phyloP scores from a whole-genome alignment of 2,797 vertebrate genomes.

The Macrochelys suwanniensis region DNA sequence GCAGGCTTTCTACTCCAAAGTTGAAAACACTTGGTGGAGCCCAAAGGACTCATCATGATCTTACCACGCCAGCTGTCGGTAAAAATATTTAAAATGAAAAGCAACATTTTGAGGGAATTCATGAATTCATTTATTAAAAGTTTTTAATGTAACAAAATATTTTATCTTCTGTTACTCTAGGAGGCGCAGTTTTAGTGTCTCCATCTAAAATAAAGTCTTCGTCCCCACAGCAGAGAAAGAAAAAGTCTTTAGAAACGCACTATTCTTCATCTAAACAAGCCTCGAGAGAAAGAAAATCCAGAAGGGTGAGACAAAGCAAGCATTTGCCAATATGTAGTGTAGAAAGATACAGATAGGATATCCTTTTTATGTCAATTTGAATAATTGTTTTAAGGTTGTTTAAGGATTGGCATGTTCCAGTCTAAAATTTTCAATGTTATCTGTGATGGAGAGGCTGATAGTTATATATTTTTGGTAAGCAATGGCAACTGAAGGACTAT shows the following conservation, averaged over 20 bases:
- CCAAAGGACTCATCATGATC: constrained; percentile 85
- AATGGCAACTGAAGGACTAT: background rate
- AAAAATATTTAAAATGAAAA: constrained; percentile 63
- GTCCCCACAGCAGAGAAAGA: constrained; percentile 67
- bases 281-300: constrained; percentile 55
- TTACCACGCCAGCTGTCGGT: constrained; percentile 86
- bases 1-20: constrained; percentile 83
- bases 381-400: background rate
- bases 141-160: background rate
- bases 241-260: constrained; percentile 60
- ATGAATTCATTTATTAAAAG: background rate
- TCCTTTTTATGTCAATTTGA: background rate
- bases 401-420: background rate
- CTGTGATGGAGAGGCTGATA: background rate
- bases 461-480: background rate
- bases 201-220: constrained; percentile 79
- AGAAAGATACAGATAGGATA: constrained; percentile 27
- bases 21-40: constrained; percentile 76
- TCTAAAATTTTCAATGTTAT: background rate
- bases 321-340: background rate
- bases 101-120: background rate
- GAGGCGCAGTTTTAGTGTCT: constrained; percentile 85
- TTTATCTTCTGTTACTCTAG: constrained; percentile 70
- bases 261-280: constrained; percentile 62
- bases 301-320: constrained; percentile 67